Evolutionary conservation across 2,113 vertebrate genomes (phyloP).

Genomic region (Cololabis saira): DNA sequence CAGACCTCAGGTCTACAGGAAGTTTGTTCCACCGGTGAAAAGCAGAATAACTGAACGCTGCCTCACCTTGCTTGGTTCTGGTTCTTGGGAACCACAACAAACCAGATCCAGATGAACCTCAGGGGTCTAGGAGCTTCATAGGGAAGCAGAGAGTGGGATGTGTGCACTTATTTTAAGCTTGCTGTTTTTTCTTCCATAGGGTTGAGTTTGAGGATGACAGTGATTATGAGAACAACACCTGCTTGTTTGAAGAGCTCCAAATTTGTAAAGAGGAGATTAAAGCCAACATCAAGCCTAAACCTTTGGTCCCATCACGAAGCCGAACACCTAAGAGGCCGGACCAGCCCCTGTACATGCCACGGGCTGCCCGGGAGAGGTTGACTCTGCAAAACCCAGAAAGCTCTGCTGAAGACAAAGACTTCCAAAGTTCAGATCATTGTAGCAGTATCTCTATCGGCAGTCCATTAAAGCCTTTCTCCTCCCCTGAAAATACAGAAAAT

Average conservation of each 20-base stretch:
- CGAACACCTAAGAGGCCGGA: conserved; percentile 69
- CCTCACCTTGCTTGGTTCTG: too few relatives aligned
- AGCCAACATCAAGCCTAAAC: conserved; percentile 7
- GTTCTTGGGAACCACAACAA: too few relatives aligned
- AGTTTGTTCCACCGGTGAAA: too few relatives aligned
- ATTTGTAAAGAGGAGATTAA: conserved; percentile 6
- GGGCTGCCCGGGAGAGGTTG: conserved; percentile 63
- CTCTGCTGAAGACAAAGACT: conserved; percentile 5
- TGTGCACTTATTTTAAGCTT: too few relatives aligned
- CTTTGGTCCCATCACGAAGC: conserved; percentile 17
- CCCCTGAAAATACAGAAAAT: conserved; percentile 26
- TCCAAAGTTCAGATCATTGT: conserved; percentile 13
- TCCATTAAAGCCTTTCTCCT: conserved; percentile 36
- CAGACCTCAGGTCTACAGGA: too few relatives aligned
- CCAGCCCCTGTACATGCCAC: conserved; percentile 78
- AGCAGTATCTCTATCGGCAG: conserved; percentile 7
- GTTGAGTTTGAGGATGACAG: conserved; percentile 47
- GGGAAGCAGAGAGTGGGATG: too few relatives aligned
- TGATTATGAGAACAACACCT: conserved; percentile 50
- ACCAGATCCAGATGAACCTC: too few relatives aligned
- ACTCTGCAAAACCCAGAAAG: conserved; percentile 22
- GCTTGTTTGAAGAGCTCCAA: conserved; percentile 32
- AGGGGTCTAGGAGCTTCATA: too few relatives aligned
- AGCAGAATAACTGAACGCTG: too few relatives aligned
- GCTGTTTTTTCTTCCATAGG: conserved; percentile 29